These are phyloP conservation scores for Lepidocyrtoides sp. DNA, from an alignment of 2,888 invertebrate species.

Conservation along the genomic window DNA sequence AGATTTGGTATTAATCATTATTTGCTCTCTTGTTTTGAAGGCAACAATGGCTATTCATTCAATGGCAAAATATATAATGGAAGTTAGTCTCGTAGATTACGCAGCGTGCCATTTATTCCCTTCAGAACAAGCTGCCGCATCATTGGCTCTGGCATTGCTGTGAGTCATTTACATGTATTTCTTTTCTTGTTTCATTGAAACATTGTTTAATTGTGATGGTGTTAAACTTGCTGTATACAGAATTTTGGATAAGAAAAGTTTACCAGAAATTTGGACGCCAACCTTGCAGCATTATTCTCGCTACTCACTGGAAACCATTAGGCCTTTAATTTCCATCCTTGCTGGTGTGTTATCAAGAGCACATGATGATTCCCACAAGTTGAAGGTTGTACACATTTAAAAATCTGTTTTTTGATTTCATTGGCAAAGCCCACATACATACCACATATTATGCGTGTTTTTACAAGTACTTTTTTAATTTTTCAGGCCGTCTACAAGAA, in stretches of 20 bases:
- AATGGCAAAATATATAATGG: constrained; percentile 96
- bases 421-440: too few relatives aligned
- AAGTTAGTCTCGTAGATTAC: constrained; percentile 94
- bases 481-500: constrained; percentile 84
- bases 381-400: constrained; percentile 88
- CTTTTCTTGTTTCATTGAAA: too few relatives aligned
- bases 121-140: constrained; percentile 94
- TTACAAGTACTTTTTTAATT: background rate
- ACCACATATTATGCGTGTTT: background rate
- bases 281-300: constrained; percentile 92
- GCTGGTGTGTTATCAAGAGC: constrained; percentile 91
- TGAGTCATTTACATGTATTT: constrained; percentile 86
- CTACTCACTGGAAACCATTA: constrained; percentile 91
- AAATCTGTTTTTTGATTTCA: too few relatives aligned
- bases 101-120: constrained; percentile 92
- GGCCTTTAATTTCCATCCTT: constrained; percentile 90
- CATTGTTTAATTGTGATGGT: too few relatives aligned
- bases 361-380: constrained; percentile 89
- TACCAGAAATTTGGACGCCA: constrained; percentile 90
- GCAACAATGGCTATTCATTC: constrained; percentile 91
- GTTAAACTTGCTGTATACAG: too few relatives aligned
- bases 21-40: too few relatives aligned
- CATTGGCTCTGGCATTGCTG: constrained; percentile 92
- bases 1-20: too few relatives aligned
- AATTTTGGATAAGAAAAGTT: constrained; percentile 86